phyloP scores from a whole-genome alignment of 1,140 invertebrate species.

The Drosophila sp. region DNA sequence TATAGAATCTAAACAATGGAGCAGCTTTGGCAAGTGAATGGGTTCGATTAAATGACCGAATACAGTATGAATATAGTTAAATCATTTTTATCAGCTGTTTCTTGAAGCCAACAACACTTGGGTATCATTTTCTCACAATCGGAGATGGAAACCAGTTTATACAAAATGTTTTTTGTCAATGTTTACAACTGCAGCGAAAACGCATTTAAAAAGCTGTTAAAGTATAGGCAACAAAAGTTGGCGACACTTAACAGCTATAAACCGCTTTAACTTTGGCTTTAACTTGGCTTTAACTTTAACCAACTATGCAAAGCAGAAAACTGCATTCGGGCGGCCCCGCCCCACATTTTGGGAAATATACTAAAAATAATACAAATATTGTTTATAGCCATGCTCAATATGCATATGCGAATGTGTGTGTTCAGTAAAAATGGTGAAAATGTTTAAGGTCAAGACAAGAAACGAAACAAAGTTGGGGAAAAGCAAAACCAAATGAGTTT shows the following conservation, averaged over 20 bases:
- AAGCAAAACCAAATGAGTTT: neutral
- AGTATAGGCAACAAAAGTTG: slow-evolving; percentile 62
- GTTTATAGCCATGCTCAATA: slow-evolving; percentile 18
- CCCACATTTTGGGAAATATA: slow-evolving; percentile 22
- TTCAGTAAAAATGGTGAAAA: slow-evolving; percentile 32
- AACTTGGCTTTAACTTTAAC: slow-evolving; percentile 16
- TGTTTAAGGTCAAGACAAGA: slow-evolving; percentile 33
- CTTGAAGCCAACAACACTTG: slow-evolving; percentile 22
- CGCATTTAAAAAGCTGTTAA: slow-evolving; percentile 71
- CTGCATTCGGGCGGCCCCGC: slow-evolving; percentile 9
- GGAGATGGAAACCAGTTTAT: slow-evolving; percentile 56
- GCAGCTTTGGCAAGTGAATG: slow-evolving; percentile 15
- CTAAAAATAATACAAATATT: slow-evolving; percentile 20
- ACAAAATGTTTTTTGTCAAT: slow-evolving; percentile 46
- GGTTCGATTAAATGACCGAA: slow-evolving; percentile 6
- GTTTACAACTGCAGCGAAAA: slow-evolving; percentile 62
- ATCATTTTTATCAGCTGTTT: slow-evolving; percentile 68
- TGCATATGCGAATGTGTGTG: slow-evolving; percentile 14
- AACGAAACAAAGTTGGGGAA: neutral
- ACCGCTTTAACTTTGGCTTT: slow-evolving; percentile 40
- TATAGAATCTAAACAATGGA: slow-evolving; percentile 27
- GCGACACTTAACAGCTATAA: slow-evolving; percentile 76
- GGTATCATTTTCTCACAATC: slow-evolving; percentile 47
- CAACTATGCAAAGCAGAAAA: slow-evolving; percentile 28
- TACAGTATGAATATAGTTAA: slow-evolving; percentile 45